These are phyloP conservation scores for Stenodera caucasica DNA, from an alignment of 2,888 invertebrate species.

Conservation along the genomic window DNA sequence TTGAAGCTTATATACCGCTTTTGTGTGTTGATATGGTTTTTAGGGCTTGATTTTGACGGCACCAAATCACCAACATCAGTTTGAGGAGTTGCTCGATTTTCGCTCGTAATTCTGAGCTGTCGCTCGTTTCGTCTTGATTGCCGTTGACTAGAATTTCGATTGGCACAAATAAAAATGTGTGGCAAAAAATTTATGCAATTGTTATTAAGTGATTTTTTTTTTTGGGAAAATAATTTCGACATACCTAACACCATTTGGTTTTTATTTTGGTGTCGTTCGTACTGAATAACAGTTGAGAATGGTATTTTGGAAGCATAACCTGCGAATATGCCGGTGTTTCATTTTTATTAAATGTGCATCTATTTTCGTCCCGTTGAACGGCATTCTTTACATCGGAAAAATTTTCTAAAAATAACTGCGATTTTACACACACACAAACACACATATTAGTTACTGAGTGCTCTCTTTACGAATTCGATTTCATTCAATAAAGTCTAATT, in stretches of 20 bases:
- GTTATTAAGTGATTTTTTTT: background rate
- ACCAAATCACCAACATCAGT: slow-evolving; percentile 82
- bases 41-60: slow-evolving; percentile 70
- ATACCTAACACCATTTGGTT: slow-evolving; percentile 24
- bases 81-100: slow-evolving; percentile 79
- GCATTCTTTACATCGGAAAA: background rate
- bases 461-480: background rate
- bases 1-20: slow-evolving; percentile 25
- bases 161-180: background rate
- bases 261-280: slow-evolving; percentile 13
- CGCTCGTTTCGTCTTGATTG: slow-evolving; percentile 28
- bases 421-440: slow-evolving; percentile 7
- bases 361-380: slow-evolving; percentile 3
- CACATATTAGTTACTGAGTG: too few species aligned
- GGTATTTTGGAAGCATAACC: slow-evolving; percentile 5
- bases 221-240: background rate
- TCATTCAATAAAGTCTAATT: background rate
- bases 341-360: slow-evolving; percentile 7
- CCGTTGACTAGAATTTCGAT: slow-evolving; percentile 8
- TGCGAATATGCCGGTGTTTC: slow-evolving; percentile 10
- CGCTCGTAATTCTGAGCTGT: slow-evolving; percentile 60
- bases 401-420: slow-evolving; percentile 4
- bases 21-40: slow-evolving; percentile 31
- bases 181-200: background rate
- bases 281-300: slow-evolving; percentile 6